Conservation (phyloP, 2,113 vertebrate species). For the Holacanthus passer region DNA sequence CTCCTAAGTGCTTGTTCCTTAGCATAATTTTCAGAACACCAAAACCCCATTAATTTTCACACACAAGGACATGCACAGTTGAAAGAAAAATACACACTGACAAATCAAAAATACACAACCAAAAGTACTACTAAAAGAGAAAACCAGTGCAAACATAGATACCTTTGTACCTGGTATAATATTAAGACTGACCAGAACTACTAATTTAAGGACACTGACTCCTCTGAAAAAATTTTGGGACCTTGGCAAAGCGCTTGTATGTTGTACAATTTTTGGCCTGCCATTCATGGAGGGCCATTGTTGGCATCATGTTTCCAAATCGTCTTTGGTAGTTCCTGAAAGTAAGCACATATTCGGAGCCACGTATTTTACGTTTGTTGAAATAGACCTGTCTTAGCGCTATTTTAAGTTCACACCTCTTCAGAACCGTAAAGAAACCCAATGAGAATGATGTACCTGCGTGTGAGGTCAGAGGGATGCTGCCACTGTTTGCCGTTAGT, state of each 20-base stretch:
- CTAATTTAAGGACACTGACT: neutral
- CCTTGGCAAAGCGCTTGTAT: slow-evolving; percentile 58
- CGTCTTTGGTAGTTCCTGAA: slow-evolving; percentile 70
- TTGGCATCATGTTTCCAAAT: slow-evolving; percentile 16
- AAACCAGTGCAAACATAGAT: neutral
- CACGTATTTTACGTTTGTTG: rapidly evolving
- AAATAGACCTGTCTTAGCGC: neutral
- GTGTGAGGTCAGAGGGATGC: slow-evolving; percentile 75
- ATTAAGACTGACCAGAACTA: too few relatives aligned
- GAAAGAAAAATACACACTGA: neutral
- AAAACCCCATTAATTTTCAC: neutral
- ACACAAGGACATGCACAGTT: slow-evolving; percentile 22
- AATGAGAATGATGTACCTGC: slow-evolving; percentile 58
- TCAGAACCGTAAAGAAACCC: neutral
- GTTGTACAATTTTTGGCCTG: neutral
- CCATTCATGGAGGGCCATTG: slow-evolving; percentile 68
- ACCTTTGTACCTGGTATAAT: neutral
- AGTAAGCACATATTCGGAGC: slow-evolving; percentile 1
- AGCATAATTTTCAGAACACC: neutral
- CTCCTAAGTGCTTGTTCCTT: neutral
- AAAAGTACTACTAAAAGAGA: neutral
- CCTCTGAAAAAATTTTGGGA: slow-evolving; percentile 55
- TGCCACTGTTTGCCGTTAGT: slow-evolving; percentile 55
- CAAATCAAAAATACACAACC: neutral
- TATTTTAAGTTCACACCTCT: neutral